phyloP scores from a whole-genome alignment of 2,113 vertebrate genomes.

The Rallus limicola region DNA sequence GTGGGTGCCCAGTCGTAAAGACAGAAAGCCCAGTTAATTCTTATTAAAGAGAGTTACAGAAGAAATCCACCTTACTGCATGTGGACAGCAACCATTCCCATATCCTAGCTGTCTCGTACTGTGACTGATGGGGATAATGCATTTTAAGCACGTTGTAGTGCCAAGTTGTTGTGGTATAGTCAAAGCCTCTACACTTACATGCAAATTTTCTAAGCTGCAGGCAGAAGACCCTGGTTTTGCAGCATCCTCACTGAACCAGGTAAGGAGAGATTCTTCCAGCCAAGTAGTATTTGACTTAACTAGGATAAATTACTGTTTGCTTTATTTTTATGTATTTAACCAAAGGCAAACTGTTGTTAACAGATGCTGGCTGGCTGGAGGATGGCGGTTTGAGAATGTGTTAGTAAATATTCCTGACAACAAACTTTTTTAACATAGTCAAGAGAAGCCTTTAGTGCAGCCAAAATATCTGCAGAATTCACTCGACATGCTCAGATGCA shows the following conservation, averaged over 20 bases:
- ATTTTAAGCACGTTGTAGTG: neutral
- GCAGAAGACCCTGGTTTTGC: neutral
- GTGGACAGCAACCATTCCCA: neutral
- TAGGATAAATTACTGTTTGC: neutral
- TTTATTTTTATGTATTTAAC: neutral
- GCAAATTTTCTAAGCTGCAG: neutral
- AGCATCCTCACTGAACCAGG: neutral
- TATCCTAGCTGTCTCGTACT: neutral
- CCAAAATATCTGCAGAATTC: slow-evolving; percentile 45
- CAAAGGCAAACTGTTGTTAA: slow-evolving; percentile 23
- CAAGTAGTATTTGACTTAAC: neutral
- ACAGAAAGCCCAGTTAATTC: slow-evolving; percentile 11
- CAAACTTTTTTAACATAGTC: slow-evolving; percentile 28
- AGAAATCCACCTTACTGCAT: neutral
- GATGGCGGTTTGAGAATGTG: neutral
- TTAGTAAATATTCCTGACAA: slow-evolving; percentile 49
- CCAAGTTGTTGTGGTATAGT: neutral
- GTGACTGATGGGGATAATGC: neutral
- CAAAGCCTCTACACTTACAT: neutral
- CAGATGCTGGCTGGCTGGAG: slow-evolving; percentile 12
- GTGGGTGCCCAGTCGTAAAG: neutral
- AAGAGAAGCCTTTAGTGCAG: slow-evolving; percentile 10
- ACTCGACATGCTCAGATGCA: neutral
- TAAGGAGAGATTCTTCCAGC: neutral
- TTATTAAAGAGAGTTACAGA: neutral